phyloP scores from a whole-genome alignment of 2,113 vertebrate genomes.

The Sterrhoptilus dennistouni region DNA sequence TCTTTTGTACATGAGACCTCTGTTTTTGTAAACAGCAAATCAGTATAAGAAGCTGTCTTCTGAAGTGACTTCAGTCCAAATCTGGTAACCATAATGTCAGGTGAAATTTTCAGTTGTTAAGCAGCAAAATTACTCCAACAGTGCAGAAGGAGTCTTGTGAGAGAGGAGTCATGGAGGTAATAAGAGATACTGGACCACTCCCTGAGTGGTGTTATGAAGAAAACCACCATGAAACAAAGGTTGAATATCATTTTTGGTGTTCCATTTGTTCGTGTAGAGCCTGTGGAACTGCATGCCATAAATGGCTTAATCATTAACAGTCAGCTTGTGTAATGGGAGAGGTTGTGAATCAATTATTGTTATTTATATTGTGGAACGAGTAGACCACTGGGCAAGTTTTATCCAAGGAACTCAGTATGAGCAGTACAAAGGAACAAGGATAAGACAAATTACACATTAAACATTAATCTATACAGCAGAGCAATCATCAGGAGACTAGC shows the following conservation, averaged over 20 bases:
- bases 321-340: background rate
- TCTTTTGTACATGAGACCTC: background rate
- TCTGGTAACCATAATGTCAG: background rate
- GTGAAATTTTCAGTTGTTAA: background rate
- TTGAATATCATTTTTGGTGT: background rate
- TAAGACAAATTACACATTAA: constrained; percentile 32
- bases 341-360: background rate
- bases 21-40: background rate
- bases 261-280: background rate
- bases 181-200: background rate
- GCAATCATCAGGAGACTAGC: background rate
- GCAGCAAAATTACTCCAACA: background rate
- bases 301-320: constrained; percentile 39
- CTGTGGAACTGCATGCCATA: background rate
- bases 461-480: constrained; percentile 15
- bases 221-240: background rate
- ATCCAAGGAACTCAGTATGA: background rate
- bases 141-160: background rate
- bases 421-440: constrained; percentile 25
- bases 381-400: background rate
- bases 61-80: background rate
- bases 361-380: background rate
- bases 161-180: background rate
- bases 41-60: background rate
- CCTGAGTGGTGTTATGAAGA: background rate